Evolutionary conservation across 2,113 vertebrate species (phyloP).

Genomic region (Paracanthobrama guichenoti): DNA sequence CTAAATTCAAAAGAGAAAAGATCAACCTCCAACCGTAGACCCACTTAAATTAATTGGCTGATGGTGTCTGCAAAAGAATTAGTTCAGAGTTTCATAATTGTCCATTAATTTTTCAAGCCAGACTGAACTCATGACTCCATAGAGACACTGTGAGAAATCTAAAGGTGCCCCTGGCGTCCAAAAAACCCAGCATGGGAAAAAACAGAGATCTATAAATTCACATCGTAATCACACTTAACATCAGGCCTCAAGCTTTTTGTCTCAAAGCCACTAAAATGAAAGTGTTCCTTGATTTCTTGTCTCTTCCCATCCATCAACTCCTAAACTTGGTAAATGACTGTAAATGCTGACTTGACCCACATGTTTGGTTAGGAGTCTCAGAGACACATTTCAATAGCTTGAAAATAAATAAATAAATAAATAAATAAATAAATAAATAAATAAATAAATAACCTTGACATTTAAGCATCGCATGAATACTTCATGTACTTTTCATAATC

Average conservation of each 20-base stretch:
- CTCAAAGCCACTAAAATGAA: constrained; percentile 60
- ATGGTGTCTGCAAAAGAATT: constrained; percentile 84
- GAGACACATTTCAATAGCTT: neutral
- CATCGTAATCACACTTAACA: constrained; percentile 60
- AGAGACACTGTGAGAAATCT: constrained; percentile 51
- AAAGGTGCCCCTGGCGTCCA: constrained; percentile 48
- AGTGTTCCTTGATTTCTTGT: constrained; percentile 50
- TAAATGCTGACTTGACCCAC: neutral
- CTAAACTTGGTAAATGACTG: neutral
- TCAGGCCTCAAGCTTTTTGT: constrained; percentile 67
- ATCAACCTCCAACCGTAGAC: constrained; percentile 86
- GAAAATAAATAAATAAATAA: too few relatives aligned
- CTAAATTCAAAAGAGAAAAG: constrained; percentile 81
- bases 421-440: too few relatives aligned
- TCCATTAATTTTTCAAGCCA: constrained; percentile 82
- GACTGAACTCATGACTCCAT: constrained; percentile 70
- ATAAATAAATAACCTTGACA: neutral
- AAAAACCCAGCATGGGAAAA: constrained; percentile 40
- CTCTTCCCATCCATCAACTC: neutral
- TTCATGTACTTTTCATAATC: neutral
- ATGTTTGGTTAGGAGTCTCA: neutral
- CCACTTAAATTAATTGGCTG: constrained; percentile 73
- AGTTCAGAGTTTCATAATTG: constrained; percentile 86
- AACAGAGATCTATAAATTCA: constrained; percentile 58
- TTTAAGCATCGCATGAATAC: neutral